A percentile compares a stretch with the other conserved stretches of the same genome.
phyloP scores from a whole-genome alignment of 1,140 invertebrate species.

The Euwallacea similis region DNA sequence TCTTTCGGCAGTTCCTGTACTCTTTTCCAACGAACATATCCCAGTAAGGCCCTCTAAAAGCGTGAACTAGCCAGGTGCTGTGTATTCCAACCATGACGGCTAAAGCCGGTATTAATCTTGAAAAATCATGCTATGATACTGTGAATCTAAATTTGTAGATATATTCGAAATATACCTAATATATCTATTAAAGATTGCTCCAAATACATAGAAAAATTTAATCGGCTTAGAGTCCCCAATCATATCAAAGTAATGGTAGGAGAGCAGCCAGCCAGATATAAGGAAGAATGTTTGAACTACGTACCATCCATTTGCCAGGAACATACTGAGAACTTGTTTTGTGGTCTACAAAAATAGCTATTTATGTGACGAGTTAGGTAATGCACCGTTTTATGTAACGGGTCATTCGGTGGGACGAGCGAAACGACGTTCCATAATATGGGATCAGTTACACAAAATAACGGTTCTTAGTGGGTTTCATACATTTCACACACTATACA shows the following conservation, averaged over 20 bases:
- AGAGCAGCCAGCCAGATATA: constrained; percentile 43
- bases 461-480: neutral
- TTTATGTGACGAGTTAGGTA: no score
- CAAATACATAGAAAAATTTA: constrained; percentile 26
- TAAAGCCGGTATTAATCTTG: constrained; percentile 43
- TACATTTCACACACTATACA: neutral
- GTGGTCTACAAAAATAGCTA: constrained; percentile 33
- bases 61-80: constrained; percentile 41
- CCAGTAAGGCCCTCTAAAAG: constrained; percentile 45
- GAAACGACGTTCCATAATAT: neutral
- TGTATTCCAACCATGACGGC: constrained; percentile 42
- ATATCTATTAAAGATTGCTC: constrained; percentile 40
- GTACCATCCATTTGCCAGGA: constrained; percentile 40
- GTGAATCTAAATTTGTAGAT: neutral
- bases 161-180: constrained; percentile 30
- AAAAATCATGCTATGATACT: constrained; percentile 23
- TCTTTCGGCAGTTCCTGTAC: constrained; percentile 46
- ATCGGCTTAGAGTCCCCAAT: constrained; percentile 25
- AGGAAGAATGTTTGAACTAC: constrained; percentile 44
- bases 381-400: neutral
- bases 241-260: constrained; percentile 40
- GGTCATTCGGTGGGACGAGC: neutral
- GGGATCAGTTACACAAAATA: neutral
- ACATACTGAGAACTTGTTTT: constrained; percentile 37
- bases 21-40: constrained; percentile 44